Conservation (phyloP, 1,140 invertebrate genomes). For the Maniola jurtina region DNA sequence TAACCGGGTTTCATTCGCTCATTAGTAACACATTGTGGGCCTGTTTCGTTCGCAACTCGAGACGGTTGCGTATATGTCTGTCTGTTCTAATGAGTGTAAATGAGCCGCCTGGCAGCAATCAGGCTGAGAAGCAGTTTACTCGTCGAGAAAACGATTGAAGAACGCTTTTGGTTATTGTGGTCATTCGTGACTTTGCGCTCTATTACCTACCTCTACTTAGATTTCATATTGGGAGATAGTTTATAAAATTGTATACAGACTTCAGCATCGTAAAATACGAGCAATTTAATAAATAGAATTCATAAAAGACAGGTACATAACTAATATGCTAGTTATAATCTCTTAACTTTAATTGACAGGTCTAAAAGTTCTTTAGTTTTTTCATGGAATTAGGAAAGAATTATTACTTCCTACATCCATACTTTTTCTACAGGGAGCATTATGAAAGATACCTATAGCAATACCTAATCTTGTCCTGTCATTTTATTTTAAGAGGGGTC, state of each 20-base stretch:
- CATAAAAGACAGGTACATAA: too few relatives aligned
- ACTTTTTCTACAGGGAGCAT: too few relatives aligned
- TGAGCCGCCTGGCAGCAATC: conserved; percentile 38
- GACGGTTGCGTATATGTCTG: conserved; percentile 25
- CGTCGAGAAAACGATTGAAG: conserved; percentile 43
- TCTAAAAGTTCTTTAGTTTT: too few relatives aligned
- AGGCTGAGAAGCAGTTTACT: conserved; percentile 41
- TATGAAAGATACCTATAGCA: too few relatives aligned
- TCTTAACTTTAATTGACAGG: too few relatives aligned
- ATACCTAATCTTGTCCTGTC: too few relatives aligned
- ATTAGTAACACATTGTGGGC: conserved; percentile 16
- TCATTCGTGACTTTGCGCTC: conserved; percentile 68
- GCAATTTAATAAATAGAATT: neutral
- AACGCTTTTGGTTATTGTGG: conserved; percentile 43
- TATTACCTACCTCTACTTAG: conserved; percentile 37
- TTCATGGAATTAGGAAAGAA: too few relatives aligned
- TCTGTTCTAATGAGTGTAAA: conserved; percentile 44
- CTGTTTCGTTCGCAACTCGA: conserved; percentile 19
- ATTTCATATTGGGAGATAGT: conserved; percentile 7
- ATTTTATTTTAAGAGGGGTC: too few relatives aligned
- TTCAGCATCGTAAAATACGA: neutral
- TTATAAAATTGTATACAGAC: neutral
- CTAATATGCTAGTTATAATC: too few relatives aligned
- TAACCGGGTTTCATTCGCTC: conserved; percentile 27
- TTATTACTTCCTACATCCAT: too few relatives aligned